Conservation (phyloP, 2,797 vertebrate genomes). For the Denticeps clupeoides region DNA sequence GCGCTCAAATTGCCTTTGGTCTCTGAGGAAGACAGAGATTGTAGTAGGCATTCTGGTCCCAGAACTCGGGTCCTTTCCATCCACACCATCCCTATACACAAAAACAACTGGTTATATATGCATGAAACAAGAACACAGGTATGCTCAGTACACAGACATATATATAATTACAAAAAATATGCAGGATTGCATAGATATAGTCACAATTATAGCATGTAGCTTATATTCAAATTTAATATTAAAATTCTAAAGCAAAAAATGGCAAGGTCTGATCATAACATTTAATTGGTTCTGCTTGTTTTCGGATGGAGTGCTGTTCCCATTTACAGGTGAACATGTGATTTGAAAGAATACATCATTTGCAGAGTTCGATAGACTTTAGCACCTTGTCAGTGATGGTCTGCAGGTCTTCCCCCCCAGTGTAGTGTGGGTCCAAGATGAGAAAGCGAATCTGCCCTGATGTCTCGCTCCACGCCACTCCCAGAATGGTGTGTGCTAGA, state of each 20-base stretch:
- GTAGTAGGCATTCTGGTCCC: constrained; percentile 88
- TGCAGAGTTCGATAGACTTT: too few relatives aligned
- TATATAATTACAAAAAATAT: background rate
- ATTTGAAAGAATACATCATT: too few relatives aligned
- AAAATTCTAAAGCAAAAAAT: too few relatives aligned
- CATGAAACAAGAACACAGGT: background rate
- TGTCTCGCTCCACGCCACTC: constrained; percentile 85
- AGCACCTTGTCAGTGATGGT: constrained; percentile 84
- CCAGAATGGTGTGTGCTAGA: constrained; percentile 88
- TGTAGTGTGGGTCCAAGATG: constrained; percentile 93
- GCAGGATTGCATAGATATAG: too few relatives aligned
- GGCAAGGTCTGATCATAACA: too few relatives aligned
- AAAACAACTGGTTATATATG: background rate
- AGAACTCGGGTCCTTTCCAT: constrained; percentile 90
- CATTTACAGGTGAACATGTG: too few relatives aligned
- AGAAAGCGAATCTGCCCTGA: constrained; percentile 85
- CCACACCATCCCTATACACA: constrained; percentile 84
- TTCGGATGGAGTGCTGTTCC: too few relatives aligned
- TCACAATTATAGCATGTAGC: too few relatives aligned
- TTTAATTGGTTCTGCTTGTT: too few relatives aligned
- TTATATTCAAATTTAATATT: too few relatives aligned
- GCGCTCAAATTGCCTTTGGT: constrained; percentile 65
- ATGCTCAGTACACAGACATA: constrained; percentile 8
- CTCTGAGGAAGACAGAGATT: constrained; percentile 92
- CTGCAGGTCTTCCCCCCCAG: constrained; percentile 83